phyloP scores from a whole-genome alignment of 2,113 vertebrate species.

The Syngnathoides biaculeatus region DNA sequence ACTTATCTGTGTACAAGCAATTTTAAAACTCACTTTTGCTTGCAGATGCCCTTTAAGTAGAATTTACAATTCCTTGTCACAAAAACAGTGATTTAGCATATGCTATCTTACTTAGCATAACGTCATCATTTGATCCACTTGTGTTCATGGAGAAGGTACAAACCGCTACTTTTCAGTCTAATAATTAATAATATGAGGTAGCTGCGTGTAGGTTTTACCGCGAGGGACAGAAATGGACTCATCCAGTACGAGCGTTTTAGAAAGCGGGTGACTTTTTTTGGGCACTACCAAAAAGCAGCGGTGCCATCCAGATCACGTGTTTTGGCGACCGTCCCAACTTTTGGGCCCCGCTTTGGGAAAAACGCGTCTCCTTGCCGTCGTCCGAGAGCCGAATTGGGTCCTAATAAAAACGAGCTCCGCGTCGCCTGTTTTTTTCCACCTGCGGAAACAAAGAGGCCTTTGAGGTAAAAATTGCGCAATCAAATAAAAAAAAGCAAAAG shows the following conservation, averaged over 20 bases:
- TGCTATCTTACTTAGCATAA: no score
- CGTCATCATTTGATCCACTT: neutral
- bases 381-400: conserved; percentile 61
- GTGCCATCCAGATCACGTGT: conserved; percentile 1
- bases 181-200: neutral
- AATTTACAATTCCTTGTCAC: no score
- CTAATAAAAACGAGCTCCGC: conserved; percentile 58
- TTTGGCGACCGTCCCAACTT: conserved; percentile 5
- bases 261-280: neutral
- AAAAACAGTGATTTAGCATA: no score
- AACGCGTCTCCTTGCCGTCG: conserved; percentile 40
- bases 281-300: neutral
- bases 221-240: neutral
- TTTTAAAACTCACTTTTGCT: no score
- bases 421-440: conserved; percentile 57
- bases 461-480: conserved; percentile 64
- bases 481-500: conserved; percentile 68
- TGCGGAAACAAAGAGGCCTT: conserved; percentile 43
- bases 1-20: no score
- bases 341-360: neutral
- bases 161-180: neutral
- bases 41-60: no score
- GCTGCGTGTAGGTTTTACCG: neutral
- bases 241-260: neutral
- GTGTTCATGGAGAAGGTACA: neutral